phyloP scores from a whole-genome alignment of 1,140 invertebrate genomes.

The Akabosia matsudoensis region DNA sequence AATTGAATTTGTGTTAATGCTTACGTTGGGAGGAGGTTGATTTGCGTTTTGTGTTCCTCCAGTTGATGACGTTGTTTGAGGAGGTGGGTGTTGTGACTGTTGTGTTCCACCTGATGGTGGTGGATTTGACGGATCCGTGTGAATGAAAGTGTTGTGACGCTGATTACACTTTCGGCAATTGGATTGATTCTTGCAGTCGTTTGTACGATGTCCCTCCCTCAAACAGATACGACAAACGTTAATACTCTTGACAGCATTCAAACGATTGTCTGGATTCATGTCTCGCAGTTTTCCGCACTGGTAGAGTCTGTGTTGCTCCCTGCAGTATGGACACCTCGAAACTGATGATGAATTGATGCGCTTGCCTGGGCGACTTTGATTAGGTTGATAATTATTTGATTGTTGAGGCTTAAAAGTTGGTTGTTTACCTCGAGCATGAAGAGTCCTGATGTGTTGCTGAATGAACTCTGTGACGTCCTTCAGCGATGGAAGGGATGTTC shows the following conservation, averaged over 20 bases:
- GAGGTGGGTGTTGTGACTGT: not conserved
- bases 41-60: not conserved
- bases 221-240: not conserved
- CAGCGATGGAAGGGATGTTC: not conserved
- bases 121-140: not conserved
- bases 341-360: constrained; percentile 7
- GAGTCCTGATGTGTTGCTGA: not conserved
- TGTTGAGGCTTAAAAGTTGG: not conserved
- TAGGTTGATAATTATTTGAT: not conserved
- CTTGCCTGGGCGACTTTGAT: not conserved
- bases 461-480: constrained; percentile 11
- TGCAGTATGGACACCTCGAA: not conserved
- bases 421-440: not conserved
- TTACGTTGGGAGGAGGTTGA: too few species aligned
- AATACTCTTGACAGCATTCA: not conserved
- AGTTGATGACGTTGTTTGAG: not conserved
- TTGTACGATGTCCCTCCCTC: not conserved
- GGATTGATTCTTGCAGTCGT: not conserved
- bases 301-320: not conserved
- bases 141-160: constrained; percentile 20
- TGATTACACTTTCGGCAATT: constrained; percentile 3
- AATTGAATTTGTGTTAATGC: not conserved
- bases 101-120: not conserved
- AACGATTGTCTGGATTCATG: not conserved
- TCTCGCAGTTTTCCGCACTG: not conserved